phyloP scores from a whole-genome alignment of 2,888 invertebrate genomes.

The Phyllotreta striolata region DNA sequence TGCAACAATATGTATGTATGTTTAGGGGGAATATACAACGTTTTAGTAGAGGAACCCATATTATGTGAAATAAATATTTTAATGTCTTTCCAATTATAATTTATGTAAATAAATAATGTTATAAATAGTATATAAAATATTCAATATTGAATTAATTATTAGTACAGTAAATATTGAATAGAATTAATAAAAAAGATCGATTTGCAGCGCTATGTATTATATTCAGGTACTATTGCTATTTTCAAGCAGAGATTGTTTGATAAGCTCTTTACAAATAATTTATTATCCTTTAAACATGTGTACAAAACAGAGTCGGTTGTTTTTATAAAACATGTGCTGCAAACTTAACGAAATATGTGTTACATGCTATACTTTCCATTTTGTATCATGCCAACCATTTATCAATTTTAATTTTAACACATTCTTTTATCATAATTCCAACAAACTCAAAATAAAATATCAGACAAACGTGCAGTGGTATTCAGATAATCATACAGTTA shows the following conservation, averaged over 20 bases:
- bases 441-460: neutral
- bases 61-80: slow-evolving; percentile 1
- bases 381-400: slow-evolving; percentile 13
- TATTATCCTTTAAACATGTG: slow-evolving; percentile 28
- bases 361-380: slow-evolving; percentile 28
- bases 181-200: slow-evolving; percentile 27
- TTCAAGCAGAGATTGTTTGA: slow-evolving; percentile 37
- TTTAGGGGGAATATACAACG: neutral
- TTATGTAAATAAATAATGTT: slow-evolving; percentile 8
- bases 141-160: slow-evolving; percentile 1
- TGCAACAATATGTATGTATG: neutral
- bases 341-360: slow-evolving; percentile 35
- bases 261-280: slow-evolving; percentile 19
- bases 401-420: neutral
- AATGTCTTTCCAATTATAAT: neutral
- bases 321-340: slow-evolving; percentile 49
- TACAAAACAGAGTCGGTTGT: slow-evolving; percentile 44
- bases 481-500: too few species aligned
- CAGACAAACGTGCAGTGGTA: neutral
- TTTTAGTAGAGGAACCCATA: neutral
- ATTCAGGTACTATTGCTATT: slow-evolving; percentile 62
- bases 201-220: slow-evolving; percentile 50
- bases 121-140: neutral
- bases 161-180: slow-evolving; percentile 25
- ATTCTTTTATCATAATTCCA: too few species aligned